Evolutionary conservation across 2,113 vertebrate genomes (phyloP).

Genomic region (Tauraco erythrolophus): DNA sequence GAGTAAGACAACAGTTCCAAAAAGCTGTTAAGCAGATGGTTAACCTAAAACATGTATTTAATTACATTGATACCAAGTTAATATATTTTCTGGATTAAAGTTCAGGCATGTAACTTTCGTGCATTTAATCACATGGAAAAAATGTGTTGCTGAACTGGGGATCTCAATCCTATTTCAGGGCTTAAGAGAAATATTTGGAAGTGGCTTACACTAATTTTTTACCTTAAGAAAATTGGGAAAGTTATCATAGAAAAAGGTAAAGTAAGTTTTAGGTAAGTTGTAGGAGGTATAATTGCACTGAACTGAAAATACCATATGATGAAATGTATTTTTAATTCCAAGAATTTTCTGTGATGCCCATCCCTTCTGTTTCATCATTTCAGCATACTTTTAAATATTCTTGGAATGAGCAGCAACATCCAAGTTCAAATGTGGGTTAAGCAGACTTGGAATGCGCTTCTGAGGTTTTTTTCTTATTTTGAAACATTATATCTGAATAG

Average conservation of each 20-base stretch:
- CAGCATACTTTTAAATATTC: neutral
- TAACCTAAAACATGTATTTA: constrained; percentile 9
- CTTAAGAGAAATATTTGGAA: neutral
- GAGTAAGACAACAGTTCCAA: neutral
- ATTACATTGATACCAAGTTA: neutral
- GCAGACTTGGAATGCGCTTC: neutral
- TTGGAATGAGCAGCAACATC: neutral
- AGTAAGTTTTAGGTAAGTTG: neutral
- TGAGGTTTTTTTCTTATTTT: neutral
- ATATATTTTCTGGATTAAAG: neutral
- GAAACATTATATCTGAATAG: neutral
- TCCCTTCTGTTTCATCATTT: neutral
- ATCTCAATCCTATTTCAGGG: neutral
- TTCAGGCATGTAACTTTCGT: neutral
- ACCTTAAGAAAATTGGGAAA: neutral
- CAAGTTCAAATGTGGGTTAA: neutral
- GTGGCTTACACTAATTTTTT: neutral
- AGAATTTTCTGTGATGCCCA: neutral
- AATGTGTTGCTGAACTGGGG: neutral
- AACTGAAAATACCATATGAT: neutral
- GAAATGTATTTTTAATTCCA: neutral
- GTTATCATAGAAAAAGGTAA: neutral
- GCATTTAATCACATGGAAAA: neutral
- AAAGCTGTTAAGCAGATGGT: neutral
- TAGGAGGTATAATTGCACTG: neutral